phyloP scores from a whole-genome alignment of 2,888 invertebrate species.

The Ophioninae sp. region DNA sequence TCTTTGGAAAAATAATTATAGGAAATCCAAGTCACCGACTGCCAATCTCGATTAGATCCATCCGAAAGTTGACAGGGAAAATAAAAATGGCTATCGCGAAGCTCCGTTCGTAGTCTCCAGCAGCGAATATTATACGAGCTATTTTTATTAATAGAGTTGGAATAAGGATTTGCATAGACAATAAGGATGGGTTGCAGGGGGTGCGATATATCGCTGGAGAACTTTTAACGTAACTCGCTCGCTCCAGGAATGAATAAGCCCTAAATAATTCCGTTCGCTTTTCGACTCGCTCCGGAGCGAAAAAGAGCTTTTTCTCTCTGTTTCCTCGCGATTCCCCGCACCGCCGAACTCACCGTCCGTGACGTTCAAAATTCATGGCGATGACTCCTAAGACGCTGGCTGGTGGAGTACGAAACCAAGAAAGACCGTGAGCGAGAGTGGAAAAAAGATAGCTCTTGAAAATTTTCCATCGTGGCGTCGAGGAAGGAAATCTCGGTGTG shows the following conservation, averaged over 20 bases:
- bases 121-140: constrained; percentile 66
- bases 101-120: no score
- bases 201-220: constrained; percentile 72
- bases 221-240: constrained; percentile 72
- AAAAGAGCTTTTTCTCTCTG: constrained; percentile 47
- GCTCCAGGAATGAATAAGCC: constrained; percentile 71
- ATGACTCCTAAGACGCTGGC: constrained; percentile 29
- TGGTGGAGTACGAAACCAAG: background rate
- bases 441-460: constrained; percentile 28
- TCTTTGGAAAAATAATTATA: no score
- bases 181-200: constrained; percentile 67
- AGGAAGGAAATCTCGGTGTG: constrained; percentile 46
- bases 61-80: no score
- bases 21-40: no score
- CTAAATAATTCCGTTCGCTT: constrained; percentile 73
- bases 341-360: constrained; percentile 23
- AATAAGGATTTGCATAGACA: constrained; percentile 77
- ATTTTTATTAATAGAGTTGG: constrained; percentile 75
- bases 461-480: constrained; percentile 47
- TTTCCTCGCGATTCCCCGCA: constrained; percentile 30
- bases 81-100: no score
- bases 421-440: background rate
- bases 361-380: constrained; percentile 60
- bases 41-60: no score
- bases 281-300: constrained; percentile 38